Conservation (phyloP, 2,888 invertebrate genomes). For the Spodoptera picta region DNA sequence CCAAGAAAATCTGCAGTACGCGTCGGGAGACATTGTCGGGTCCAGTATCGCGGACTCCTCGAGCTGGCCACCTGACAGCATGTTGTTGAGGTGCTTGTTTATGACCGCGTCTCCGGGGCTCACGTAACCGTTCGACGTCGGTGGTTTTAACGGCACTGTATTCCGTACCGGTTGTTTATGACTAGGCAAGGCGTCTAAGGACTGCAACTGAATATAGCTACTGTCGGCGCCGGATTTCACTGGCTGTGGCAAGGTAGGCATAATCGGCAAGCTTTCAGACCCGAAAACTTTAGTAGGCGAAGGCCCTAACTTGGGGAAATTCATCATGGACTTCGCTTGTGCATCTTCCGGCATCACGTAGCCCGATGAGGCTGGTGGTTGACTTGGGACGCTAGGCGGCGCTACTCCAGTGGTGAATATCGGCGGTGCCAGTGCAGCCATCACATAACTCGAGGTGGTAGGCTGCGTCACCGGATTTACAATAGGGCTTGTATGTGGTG, state of each 20-base stretch:
- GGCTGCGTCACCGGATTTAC: slow-evolving; percentile 64
- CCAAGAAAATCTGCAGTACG: slow-evolving; percentile 87
- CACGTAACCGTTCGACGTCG: slow-evolving; percentile 78
- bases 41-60: slow-evolving; percentile 83
- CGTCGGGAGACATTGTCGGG: slow-evolving; percentile 85
- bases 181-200: slow-evolving; percentile 80
- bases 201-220: slow-evolving; percentile 84
- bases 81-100: slow-evolving; percentile 82
- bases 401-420: slow-evolving; percentile 78
- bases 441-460: slow-evolving; percentile 81
- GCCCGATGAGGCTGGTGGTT: slow-evolving; percentile 74
- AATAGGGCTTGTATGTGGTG: slow-evolving; percentile 60
- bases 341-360: slow-evolving; percentile 80
- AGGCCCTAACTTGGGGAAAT: slow-evolving; percentile 76
- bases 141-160: slow-evolving; percentile 73
- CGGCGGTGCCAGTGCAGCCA: slow-evolving; percentile 80
- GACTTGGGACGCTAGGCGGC: slow-evolving; percentile 62
- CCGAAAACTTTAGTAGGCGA: slow-evolving; percentile 75
- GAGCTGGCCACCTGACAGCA: slow-evolving; percentile 74
- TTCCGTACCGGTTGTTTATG: slow-evolving; percentile 75
- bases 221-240: slow-evolving; percentile 75
- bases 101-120: slow-evolving; percentile 81
- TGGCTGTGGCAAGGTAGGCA: slow-evolving; percentile 81
- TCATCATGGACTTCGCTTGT: slow-evolving; percentile 74
- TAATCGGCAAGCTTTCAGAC: slow-evolving; percentile 82